Base-by-base conservation (phyloP, 2,888 invertebrate genomes). In the Orthonychiurus folsomi region DNA sequence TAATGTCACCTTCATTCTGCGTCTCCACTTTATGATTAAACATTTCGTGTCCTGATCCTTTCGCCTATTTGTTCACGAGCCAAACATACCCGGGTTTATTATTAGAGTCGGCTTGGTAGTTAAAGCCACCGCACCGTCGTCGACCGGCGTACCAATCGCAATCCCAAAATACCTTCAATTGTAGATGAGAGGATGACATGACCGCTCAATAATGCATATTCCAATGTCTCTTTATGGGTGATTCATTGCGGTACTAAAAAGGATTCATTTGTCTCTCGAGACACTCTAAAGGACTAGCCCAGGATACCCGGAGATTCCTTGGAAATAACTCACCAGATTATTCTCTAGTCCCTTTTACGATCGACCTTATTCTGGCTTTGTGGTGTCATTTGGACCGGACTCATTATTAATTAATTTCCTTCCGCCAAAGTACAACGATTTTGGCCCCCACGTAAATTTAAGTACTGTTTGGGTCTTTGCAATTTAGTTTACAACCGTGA, bases 221-320 rank as follows among this genome's bases (percentile, higher is more conserved):
- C 56, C 56, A 56, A 56, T 56, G 56, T 56, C 56, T 56, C 56
- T 56, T 56, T 56, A 56, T 56, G 56, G 56, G 56, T 56, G 56
- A 56, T 56, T 56, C 56, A 56, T 37, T 27, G 28, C 56, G 27
- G n/a, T 27, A 56, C 25, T 56, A 56, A 56, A 56, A 56, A 56
- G 27, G 27, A 56, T 56, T 56, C 56, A 56, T 56, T 56, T 56
- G 56, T 56, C 56, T 56, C 56, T 9, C 9, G 56, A 27, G 56
- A 56, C 28, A 18, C 56, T 28, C 3, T 28, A 56, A 9, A 55
- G 3, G 3, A 55, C 55, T 28, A 56, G 37, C 9, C 37, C 5
- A 15, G 15, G 37, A 15, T n/a, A n/a, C n/a, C n/a, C n/a, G n/a
- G n/a, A n/a, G n/a, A n/a, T n/a, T n/a, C n/a, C 37, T 37, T 5